Conservation (phyloP, 2,113 vertebrate genomes). For the Dasyurus viverrinus region DNA sequence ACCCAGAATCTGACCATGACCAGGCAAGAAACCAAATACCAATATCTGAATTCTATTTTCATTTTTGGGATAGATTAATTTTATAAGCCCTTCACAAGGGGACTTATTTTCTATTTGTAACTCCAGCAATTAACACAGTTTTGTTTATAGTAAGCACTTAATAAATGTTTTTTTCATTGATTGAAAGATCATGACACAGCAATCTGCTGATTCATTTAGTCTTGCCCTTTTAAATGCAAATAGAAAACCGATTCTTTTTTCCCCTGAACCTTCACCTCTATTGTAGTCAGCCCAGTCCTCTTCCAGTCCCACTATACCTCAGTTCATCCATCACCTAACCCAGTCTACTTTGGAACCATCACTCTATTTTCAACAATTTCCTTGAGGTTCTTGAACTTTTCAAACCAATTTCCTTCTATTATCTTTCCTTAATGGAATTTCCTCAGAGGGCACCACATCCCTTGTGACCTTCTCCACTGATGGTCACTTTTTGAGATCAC, state of each 20-base stretch:
- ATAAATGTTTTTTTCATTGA: background rate
- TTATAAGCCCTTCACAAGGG: background rate
- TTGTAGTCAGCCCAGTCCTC: background rate
- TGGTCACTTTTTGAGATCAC: background rate
- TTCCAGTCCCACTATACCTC: background rate
- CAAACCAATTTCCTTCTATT: background rate
- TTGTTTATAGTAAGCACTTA: background rate
- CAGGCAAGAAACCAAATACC: background rate
- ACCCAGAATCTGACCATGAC: background rate
- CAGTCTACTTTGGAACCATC: background rate
- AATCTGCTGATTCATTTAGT: background rate
- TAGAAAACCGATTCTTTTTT: background rate
- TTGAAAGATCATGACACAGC: background rate
- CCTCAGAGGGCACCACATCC: background rate
- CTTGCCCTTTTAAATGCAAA: background rate
- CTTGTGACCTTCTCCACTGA: background rate
- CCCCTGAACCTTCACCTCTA: background rate
- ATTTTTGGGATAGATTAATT: background rate
- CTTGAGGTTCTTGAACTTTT: background rate
- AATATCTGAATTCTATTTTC: background rate
- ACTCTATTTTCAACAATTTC: background rate
- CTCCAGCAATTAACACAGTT: background rate
- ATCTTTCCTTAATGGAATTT: background rate
- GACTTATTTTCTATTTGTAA: background rate
- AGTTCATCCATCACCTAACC: background rate